Evolutionary conservation across 2,113 vertebrate species (phyloP), one percentile per base, ranked within the genome.

Genomic region (Barbus barbus): DNA sequence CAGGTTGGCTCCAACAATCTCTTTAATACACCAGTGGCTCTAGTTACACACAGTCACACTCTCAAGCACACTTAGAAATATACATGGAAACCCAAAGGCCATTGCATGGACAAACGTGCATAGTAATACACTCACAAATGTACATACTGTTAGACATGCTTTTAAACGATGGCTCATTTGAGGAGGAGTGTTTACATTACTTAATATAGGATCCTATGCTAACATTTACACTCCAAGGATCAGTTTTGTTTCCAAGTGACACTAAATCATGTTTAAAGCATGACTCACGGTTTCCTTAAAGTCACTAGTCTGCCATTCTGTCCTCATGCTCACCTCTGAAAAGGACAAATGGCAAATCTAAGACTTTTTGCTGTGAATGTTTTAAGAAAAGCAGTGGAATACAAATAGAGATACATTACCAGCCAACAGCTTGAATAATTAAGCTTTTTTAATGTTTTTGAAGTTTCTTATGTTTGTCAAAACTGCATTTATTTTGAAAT

Each of bases 1-100:
- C 83, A 71, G 71, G 82, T 67, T 58, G 83, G 36, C 60, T 26
- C 3, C 82, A 79, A 44, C 63, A 84, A 41, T 71, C 28, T 60
- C 69, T 71, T 51, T 58, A 60, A 79, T 51, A 51, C 60, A 77
- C 73, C 41, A 53, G 44, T 6, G 22, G 61, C 46, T 67, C 31
- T 77, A 51, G 16, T 71, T 71, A 60, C 61, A 36, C 53, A 58
- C 31, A 56, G n/a, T 41, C 58, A 78, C 74, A 41, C 75, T 58
- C 20, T 71, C 83, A n/a, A n/a, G n/a, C n/a, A n/a, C n/a, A n/a
- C n/a, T n/a, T n/a, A n/a, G n/a, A n/a, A n/a, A n/a, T n/a, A n/a
- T n/a, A n/a, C n/a, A n/a, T n/a, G n/a, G n/a, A n/a, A n/a, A 36
- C 28, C 20, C 60, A 61, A 46, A 67, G 38, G 3, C 9, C n/a